These are phyloP conservation scores for Tadarida brasiliensis DNA, from an alignment of 2,797 vertebrate genomes.

Conservation along the genomic window DNA sequence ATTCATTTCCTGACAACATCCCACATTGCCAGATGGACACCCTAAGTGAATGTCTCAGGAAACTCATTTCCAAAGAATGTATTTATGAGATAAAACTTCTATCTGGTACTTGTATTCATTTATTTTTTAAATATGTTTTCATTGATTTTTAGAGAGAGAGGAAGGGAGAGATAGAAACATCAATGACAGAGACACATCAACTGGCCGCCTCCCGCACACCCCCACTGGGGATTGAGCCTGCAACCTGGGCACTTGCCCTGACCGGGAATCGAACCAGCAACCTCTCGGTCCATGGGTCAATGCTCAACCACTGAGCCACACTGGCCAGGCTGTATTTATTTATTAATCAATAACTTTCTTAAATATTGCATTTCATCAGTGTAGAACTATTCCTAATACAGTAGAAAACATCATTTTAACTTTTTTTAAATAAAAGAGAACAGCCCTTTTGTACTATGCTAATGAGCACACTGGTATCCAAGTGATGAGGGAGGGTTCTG, in stretches of 20 bases:
- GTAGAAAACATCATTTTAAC: background rate
- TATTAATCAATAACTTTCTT: background rate
- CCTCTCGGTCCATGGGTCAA: too few species aligned
- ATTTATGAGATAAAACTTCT: conserved; percentile 43
- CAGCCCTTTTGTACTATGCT: background rate
- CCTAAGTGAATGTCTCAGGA: conserved; percentile 10
- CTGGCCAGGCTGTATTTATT: background rate
- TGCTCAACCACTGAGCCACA: too few species aligned
- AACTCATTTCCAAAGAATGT: conserved; percentile 57
- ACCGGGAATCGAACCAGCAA: too few species aligned
- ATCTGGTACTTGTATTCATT: background rate
- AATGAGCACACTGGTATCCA: background rate
- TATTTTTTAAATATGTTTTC: background rate
- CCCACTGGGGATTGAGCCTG: too few species aligned
- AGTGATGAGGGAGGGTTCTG: background rate
- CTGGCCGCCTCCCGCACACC: too few species aligned
- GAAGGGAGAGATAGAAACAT: too few species aligned
- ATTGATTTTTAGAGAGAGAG: too few species aligned
- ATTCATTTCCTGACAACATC: conserved; percentile 69
- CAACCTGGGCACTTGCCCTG: too few species aligned
- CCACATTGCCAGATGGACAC: conserved; percentile 62
- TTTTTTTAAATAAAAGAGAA: background rate
- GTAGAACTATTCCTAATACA: background rate
- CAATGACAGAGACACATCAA: too few species aligned
- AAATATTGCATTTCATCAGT: conserved; percentile 15